Base-by-base conservation (phyloP, 2,797 vertebrate genomes). In the Parauchenoglanis ngamensis region DNA sequence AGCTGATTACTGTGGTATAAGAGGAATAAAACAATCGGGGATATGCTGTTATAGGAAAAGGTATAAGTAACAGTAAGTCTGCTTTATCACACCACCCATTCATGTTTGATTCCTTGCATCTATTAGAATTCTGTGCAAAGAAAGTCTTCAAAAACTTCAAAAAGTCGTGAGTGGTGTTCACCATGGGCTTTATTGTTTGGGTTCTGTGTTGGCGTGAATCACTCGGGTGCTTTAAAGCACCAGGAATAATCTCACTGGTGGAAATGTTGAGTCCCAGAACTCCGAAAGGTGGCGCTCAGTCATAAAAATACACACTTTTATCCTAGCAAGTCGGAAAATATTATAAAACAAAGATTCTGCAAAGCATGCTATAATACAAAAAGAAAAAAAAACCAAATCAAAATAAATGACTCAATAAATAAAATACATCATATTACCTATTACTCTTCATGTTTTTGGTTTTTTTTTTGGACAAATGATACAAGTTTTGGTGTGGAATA, bases 321-420 rank as follows among this genome's bases (percentile, higher is more conserved):
- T 91, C 85, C 88, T 88, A 89, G 87, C 89, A 87, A 87, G 87
- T 90, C 86, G 88, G 83, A 91, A 91, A 92, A 92, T 92, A 91
- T 91, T 91, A 92, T 90, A 92, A 88, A 89, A 90, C 90, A 84
- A 90, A 91, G 84, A 87, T 85, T 92, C 91, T 91, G 90, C 89
- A 91, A 90, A 90, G 92, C 92, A 93, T 93, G 92, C 92, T 91
- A 91, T 92, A 90, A 90, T 92, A 92, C 92, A 94, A 92, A 88
- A 88, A 89, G 87, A 54, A 90, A 86, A 89, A 87, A 76, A 57
- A 59, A 70, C 15, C 5, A 54, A 44, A 80, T 59, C 77, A 59
- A 80, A 86, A 89, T 86, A 85, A 92, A 90, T 85, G 84, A 88
- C 88, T 87, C 85, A 92, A 91, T 92, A 91, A 92, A 92, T 93